Base-by-base conservation (phyloP, 2,888 invertebrate species). In the Tetragonisca angustula region DNA sequence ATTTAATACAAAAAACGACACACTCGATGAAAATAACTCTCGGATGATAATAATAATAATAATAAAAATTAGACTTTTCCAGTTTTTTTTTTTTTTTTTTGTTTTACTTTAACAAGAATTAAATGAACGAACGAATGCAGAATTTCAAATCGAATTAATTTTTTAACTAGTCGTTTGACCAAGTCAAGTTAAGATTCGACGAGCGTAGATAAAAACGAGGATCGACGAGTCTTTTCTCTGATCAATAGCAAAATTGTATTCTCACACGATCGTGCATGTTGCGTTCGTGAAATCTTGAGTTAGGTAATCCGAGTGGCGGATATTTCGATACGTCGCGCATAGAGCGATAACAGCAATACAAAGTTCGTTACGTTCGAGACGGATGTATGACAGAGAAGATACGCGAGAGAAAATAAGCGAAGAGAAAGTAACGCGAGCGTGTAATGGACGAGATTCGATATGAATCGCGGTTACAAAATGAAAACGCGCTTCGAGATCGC, bases 361-460 rank as follows among this genome's bases (percentile, higher is more conserved):
- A 17, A 62, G 17, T 27, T 50, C 3, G 17, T 64, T 59, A 56
- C n/a, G n/a, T 32, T 2, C 27, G 61, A 61, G 21, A 52, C 19
- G 49, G 61, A 71, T 59, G n/a, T n/a, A 43, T 15, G 6, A 27
- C 13, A 19, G 61, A 19, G 61, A 49, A 27, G 43, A 72, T 43
- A 27, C 32, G 5, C 52, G 17, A 43, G 9, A 24, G 6, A 32
- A 32, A 32, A 32, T n/a, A 3, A n/a, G 17, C 11, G 71, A 56
- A 13, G 56, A 59, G 56, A 71, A 71, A 56, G 71, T 71, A 71
- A 36, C 56, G 43, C 19, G 5, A 43, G 24, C 56, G 36, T 36
- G 11, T 71, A 73, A 62, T 24, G 2, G n/a, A n/a, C 50, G n/a
- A 43, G 13, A 17, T 27, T 24, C 43, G 59, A 59, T 71, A 43